phyloP scores from a whole-genome alignment of 2,113 vertebrate species.

The Fukomys damarensis region DNA sequence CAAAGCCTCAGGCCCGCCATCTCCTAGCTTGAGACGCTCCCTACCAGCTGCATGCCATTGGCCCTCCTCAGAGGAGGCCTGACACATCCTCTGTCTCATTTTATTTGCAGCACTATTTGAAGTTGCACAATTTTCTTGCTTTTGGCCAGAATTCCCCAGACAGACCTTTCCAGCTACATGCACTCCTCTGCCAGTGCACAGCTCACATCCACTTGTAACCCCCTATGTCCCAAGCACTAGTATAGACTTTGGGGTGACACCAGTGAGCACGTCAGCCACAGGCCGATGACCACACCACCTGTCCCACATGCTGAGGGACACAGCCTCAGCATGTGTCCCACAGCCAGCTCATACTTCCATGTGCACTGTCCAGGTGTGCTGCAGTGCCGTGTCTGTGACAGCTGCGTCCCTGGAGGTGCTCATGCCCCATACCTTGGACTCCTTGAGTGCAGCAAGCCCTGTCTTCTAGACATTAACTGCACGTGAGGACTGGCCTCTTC shows the following conservation, averaged over 20 bases:
- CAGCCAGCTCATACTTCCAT: not conserved
- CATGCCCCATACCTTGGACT: too few relatives aligned
- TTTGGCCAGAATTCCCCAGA: not conserved
- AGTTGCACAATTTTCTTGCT: not conserved
- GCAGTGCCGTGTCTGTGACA: not conserved
- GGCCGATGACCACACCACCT: not conserved
- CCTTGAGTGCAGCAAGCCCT: not conserved
- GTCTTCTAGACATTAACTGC: not conserved
- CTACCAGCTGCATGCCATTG: too few relatives aligned
- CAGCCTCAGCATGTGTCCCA: not conserved
- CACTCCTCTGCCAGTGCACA: not conserved
- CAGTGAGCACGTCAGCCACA: not conserved
- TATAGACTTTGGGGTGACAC: not conserved
- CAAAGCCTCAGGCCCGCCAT: not conserved
- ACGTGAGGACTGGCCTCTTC: not conserved
- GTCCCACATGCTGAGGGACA: too few relatives aligned
- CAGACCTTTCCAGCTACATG: not conserved
- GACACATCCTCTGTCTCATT: not conserved
- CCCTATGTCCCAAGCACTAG: not conserved
- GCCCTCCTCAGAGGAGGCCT: not conserved
- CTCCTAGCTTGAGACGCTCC: not conserved
- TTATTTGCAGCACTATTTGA: not conserved
- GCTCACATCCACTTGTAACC: not conserved
- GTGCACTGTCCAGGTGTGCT: not conserved
- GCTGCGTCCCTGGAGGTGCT: not conserved